Evolutionary conservation across 2,113 vertebrate genomes (phyloP), one percentile per base, ranked within the genome.

Genomic region (Amphilophus citrinellus): DNA sequence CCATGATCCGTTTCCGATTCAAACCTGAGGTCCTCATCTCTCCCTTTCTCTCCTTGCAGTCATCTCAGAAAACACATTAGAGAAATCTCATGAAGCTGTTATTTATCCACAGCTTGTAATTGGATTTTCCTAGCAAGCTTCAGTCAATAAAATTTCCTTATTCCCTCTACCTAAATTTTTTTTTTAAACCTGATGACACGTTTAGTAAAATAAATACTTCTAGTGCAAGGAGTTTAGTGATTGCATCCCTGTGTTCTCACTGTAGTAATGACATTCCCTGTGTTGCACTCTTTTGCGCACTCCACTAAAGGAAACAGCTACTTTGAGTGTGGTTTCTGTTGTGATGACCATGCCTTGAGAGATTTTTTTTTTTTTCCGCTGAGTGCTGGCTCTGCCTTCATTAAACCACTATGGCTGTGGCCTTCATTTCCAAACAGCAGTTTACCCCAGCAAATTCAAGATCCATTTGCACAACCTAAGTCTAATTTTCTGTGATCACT

Each of bases 1-100:
- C 93, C 78, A 65, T 90, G 90, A 95, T 88, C 94, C 84, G 60
- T 93, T 93, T 95, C 93, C 53, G 66, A 87, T 89, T 90, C 39
- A 83, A 83, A 60, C 60, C 87, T 84, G 87, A 77, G 84, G 39
- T 79, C 83, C 63, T 75, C 24, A 2, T 11, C 15, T 18, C 61
- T 44, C 11, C 7, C 35, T 73, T 73, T 35, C 18, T 73, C 22
- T 13, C n/a, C 53, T 53, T 68, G 27, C 39, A 22, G 56, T 65
- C 60, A 65, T 17, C 2, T 61, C 60, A 5, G 37, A 82, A 65
- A 87, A 79, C 30, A 66, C 60, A 84, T 56, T 57, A 60, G 59
- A 76, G 35, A 61, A 42, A 83, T 63, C 83, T 65, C 77, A 68
- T 15, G 3, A 65, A 50, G 44, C 56, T 60, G 76, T 53, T 50